phyloP scores from a whole-genome alignment of 2,113 vertebrate genomes.

The Hydropotes inermis region DNA sequence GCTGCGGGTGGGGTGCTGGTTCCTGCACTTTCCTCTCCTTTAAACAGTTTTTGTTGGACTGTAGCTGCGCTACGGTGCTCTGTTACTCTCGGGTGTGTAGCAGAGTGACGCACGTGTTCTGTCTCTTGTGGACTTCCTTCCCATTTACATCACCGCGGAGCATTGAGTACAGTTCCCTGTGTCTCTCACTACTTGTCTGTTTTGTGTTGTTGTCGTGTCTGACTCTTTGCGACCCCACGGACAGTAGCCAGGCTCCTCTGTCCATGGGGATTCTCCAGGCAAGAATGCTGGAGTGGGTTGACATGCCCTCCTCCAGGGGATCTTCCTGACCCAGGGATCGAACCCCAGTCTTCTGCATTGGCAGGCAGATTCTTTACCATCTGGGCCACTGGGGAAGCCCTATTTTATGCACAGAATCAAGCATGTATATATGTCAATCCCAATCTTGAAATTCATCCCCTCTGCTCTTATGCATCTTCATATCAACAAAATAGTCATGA shows the following conservation, averaged over 20 bases:
- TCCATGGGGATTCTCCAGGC: not conserved
- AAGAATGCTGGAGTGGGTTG: not conserved
- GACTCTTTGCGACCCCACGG: not conserved
- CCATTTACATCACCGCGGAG: not conserved
- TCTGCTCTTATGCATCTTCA: not conserved
- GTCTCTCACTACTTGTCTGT: not conserved
- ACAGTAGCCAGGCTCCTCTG: not conserved
- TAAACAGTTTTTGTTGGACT: not conserved
- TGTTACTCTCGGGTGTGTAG: fast-evolving
- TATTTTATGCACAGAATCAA: not conserved
- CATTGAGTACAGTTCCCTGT: not conserved
- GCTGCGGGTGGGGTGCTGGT: not conserved
- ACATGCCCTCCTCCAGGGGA: not conserved
- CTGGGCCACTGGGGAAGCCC: not conserved
- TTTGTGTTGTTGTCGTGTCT: not conserved
- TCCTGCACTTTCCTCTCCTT: not conserved
- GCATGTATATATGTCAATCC: not conserved
- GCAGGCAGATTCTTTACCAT: not conserved
- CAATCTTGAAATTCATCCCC: not conserved
- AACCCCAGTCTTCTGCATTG: not conserved
- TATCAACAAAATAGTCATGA: not conserved
- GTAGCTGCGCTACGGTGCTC: fast-evolving
- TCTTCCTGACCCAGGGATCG: not conserved
- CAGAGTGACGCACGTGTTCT: fast-evolving
- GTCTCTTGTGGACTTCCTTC: not conserved